A percentile compares a stretch with the other conserved stretches of the same genome.
Conservation (phyloP, 2,888 invertebrate species). For the Oxyteleia sp. region DNA sequence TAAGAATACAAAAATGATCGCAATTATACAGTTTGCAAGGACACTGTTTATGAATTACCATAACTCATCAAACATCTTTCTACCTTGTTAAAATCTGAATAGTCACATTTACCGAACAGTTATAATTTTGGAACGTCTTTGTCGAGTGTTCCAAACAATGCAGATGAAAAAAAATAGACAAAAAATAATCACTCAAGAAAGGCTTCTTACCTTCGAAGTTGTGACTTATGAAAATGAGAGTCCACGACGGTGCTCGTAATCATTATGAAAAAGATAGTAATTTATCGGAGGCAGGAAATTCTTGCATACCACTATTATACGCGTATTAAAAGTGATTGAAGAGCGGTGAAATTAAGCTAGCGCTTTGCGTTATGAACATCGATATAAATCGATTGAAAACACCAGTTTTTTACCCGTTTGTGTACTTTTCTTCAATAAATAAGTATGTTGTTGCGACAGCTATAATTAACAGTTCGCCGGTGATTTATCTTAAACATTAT, state of each 20-base stretch:
- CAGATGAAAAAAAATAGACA: background rate
- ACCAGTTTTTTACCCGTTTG: slow-evolving; percentile 15
- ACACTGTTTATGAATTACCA: no score
- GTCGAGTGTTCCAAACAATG: slow-evolving; percentile 28
- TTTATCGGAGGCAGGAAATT: slow-evolving; percentile 51
- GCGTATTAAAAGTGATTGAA: no score
- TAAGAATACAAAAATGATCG: no score
- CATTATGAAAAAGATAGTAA: slow-evolving; percentile 39
- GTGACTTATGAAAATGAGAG: slow-evolving; percentile 40
- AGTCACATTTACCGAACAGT: no score
- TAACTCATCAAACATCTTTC: no score
- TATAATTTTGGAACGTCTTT: no score
- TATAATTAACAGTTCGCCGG: slow-evolving; percentile 31
- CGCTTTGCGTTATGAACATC: slow-evolving; percentile 18
- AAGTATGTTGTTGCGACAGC: slow-evolving; percentile 28
- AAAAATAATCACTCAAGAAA: slow-evolving; percentile 25
- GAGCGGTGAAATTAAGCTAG: no score
- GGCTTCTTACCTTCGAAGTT: slow-evolving; percentile 30
- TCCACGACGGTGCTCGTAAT: slow-evolving; percentile 11
- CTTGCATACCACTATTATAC: no score
- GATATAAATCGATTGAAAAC: slow-evolving; percentile 37
- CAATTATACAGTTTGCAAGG: no score
- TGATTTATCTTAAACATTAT: slow-evolving; percentile 38
- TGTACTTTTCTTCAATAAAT: slow-evolving; percentile 33
- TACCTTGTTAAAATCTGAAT: no score